Evolutionary conservation across 2,888 invertebrate species (phyloP).

Genomic region (Scaptomyza caliginosa): DNA sequence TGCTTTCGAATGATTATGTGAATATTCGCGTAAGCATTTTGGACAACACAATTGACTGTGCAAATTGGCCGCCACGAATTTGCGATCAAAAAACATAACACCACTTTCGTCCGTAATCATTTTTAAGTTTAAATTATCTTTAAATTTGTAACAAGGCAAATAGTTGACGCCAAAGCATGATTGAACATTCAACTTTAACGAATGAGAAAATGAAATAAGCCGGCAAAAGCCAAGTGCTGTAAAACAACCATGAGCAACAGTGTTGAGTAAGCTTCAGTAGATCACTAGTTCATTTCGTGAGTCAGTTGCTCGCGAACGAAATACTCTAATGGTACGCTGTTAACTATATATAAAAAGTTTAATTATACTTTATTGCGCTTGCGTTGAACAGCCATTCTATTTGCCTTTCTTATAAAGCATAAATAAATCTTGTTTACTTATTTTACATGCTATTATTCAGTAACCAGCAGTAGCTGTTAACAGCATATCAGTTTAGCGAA

Average conservation of each 20-base stretch:
- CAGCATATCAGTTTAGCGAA: not conserved
- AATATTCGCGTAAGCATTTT: conserved; percentile 71
- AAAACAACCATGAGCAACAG: conserved; percentile 11
- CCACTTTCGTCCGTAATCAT: conserved; percentile 37
- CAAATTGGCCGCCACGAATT: conserved; percentile 72
- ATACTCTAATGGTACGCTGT: not conserved
- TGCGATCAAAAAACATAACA: conserved; percentile 71
- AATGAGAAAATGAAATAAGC: conserved; percentile 3
- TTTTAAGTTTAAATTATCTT: not conserved
- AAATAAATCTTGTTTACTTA: no score
- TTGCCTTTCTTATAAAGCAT: no score
- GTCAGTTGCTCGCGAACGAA: not conserved
- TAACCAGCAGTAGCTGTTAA: not conserved
- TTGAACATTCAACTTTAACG: not conserved
- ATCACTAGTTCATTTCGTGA: conserved; percentile 19
- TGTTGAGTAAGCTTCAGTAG: conserved; percentile 26
- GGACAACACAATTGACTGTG: conserved; percentile 68
- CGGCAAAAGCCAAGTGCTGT: conserved; percentile 21
- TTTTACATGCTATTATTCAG: not conserved
- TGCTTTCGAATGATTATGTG: conserved; percentile 22
- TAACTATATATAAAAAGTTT: not conserved
- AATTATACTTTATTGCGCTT: no score
- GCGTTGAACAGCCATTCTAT: not conserved
- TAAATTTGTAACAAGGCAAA: not conserved
- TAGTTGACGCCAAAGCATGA: not conserved